Conservation (phyloP, 1,140 invertebrate species). For the Pteromalus puparum region DNA sequence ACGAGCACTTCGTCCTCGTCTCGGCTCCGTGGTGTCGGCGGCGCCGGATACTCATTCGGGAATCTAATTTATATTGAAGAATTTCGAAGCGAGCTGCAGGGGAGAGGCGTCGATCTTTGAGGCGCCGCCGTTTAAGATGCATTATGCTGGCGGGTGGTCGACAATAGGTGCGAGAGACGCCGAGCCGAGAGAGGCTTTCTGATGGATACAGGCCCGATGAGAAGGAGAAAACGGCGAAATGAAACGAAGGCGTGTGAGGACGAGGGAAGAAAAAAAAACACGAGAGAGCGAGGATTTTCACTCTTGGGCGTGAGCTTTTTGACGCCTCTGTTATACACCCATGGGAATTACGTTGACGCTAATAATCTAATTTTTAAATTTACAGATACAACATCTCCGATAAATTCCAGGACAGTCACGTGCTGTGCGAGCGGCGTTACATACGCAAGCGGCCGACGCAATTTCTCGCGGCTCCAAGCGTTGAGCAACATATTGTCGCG, state of each 20-base stretch:
- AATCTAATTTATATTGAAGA: constrained; percentile 75
- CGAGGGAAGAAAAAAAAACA: constrained; percentile 1
- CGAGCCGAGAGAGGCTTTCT: neutral
- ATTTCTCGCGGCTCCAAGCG: neutral
- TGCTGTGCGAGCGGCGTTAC: neutral
- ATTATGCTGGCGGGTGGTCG: constrained; percentile 72
- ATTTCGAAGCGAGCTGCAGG: constrained; percentile 65
- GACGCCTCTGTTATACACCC: too few relatives aligned
- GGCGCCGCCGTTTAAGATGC: constrained; percentile 75
- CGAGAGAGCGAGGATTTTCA: constrained; percentile 19
- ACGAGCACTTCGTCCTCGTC: neutral
- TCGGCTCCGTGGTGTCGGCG: neutral
- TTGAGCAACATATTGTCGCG: constrained; percentile 12
- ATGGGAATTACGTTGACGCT: too few relatives aligned
- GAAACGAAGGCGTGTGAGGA: constrained; percentile 49
- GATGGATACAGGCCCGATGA: constrained; percentile 35
- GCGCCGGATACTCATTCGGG: constrained; percentile 62
- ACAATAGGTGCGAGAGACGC: constrained; percentile 63
- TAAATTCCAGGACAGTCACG: too few relatives aligned
- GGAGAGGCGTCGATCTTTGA: constrained; percentile 74
- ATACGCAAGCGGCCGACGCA: neutral
- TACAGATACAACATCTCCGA: neutral
- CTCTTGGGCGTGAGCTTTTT: neutral
- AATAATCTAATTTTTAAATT: neutral
- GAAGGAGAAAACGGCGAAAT: constrained; percentile 55